These are phyloP conservation scores for Philonicus albiceps DNA, from an alignment of 2,888 invertebrate genomes.

Conservation along the genomic window DNA sequence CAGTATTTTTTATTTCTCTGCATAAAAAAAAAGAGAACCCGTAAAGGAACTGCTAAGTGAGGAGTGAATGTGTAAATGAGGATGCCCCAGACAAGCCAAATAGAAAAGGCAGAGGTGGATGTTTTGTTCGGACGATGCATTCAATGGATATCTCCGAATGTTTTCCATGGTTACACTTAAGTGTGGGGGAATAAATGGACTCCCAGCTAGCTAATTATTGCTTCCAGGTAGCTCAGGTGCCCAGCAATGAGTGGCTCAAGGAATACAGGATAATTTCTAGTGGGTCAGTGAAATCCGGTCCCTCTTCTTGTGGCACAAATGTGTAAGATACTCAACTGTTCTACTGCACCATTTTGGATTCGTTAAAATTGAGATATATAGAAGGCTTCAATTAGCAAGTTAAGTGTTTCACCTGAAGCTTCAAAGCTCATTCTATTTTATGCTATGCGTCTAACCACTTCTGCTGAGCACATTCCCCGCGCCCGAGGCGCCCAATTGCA, in stretches of 20 bases:
- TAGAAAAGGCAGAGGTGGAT: not conserved
- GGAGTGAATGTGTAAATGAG: conserved; percentile 17
- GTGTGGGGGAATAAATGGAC: not conserved
- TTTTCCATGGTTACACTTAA: conserved; percentile 17
- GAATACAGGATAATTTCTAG: conserved; percentile 9
- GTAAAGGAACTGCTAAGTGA: not conserved
- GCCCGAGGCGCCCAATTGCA: conserved; percentile 1
- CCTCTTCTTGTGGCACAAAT: not conserved
- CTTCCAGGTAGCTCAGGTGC: conserved; percentile 10
- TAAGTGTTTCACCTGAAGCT: not conserved
- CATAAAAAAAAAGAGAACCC: not conserved
- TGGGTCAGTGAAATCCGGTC: not conserved
- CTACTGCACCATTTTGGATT: conserved; percentile 12
- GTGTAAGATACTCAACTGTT: not conserved
- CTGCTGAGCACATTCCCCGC: not conserved
- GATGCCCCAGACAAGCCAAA: not conserved
- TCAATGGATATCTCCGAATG: conserved; percentile 29
- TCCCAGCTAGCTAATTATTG: conserved; percentile 13
- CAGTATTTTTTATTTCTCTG: not conserved
- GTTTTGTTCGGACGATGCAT: not conserved
- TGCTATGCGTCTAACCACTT: conserved; percentile 1
- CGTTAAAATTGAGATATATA: conserved; percentile 20
- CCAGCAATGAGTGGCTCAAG: conserved; percentile 25
- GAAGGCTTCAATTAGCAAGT: not conserved
- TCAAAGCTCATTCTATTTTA: not conserved